Evolutionary conservation across 2,113 vertebrate genomes (phyloP), one percentile per base, ranked within the genome.

Genomic region (Cheirogaleus medius): DNA sequence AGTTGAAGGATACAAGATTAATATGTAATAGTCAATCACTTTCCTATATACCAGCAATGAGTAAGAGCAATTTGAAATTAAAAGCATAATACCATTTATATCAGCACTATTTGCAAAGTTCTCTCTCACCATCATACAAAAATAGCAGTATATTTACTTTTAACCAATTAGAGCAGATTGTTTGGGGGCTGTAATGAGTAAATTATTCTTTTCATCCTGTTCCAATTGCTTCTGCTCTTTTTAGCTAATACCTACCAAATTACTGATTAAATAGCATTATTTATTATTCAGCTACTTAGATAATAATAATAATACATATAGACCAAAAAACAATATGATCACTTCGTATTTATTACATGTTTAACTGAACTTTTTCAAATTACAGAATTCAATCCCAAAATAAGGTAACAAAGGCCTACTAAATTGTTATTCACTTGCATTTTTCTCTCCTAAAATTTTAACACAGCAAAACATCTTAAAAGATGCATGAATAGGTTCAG

Each of bases 401-500:
- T 76, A 98, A 90, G 58, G 76, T 97, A 97, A 97, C 93, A 97
- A 91, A 97, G 91, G 95, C n/a, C 80, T 97, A 39, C 82, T 96
- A 93, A 96, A 66, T 77, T 97, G 78, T 94, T 93, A 80, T 90
- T 98, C 91, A 95, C 49, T 98, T 90, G 92, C 95, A 98, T 80
- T 96, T 90, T 84, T 76, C 52, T 64, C 77, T 87, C 85, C 81
- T 90, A 74, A 98, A 97, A 97, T 96, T 86, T 95, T 97, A 98
- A 97, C 87, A 94, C 52, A 93, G 76, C 91, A 93, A 90, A 96
- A 96, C 39, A 96, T 58, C 47, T 76, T 95, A 54, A 96, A 91
- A 88, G 96, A 97, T 96, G 91, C 73, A 90, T 92, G 95, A 94
- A 96, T 63, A 98, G 56, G 69, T 97, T 98, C 98, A 98, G 97